A percentile compares a stretch with the other conserved stretches of the same genome.
Evolutionary conservation across 2,113 vertebrate genomes (phyloP).

Genomic region (Caretta caretta): DNA sequence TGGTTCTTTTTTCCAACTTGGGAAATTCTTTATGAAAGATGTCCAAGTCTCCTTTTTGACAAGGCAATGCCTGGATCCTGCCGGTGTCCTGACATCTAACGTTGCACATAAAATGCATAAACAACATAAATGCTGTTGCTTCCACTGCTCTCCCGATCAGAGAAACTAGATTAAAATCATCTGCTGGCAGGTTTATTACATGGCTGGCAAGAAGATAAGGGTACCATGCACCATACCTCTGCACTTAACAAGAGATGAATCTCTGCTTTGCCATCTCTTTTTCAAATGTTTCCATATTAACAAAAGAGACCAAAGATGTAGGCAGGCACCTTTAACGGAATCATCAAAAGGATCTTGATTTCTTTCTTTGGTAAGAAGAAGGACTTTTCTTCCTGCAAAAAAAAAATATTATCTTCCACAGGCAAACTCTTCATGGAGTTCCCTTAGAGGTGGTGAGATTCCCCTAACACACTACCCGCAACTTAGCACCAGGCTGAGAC

Average conservation of each 20-base stretch:
- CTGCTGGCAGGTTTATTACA: constrained; percentile 69
- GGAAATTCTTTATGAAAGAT: constrained; percentile 19
- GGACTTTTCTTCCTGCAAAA: not conserved
- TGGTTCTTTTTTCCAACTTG: not conserved
- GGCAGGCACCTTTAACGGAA: not conserved
- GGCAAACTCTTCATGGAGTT: not conserved
- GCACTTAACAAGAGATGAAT: constrained; percentile 55
- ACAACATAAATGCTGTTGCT: constrained; percentile 48
- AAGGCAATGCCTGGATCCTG: constrained; percentile 32
- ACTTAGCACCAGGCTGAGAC: accelerated
- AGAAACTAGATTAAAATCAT: constrained; percentile 68
- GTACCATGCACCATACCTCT: constrained; percentile 64
- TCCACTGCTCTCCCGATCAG: constrained; percentile 47
- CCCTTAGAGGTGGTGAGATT: not conserved
- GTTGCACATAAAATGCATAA: constrained; percentile 43
- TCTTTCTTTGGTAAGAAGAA: not conserved
- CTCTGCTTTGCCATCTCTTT: constrained; percentile 59
- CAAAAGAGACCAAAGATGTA: constrained; percentile 17
- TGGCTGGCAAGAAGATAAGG: constrained; percentile 62
- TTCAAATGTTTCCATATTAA: constrained; percentile 31
- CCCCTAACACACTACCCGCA: accelerated
- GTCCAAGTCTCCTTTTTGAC: not conserved
- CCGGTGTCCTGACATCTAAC: constrained; percentile 29
- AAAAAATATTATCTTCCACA: not conserved
- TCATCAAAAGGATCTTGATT: constrained; percentile 7